Percentiles rank a stretch among this genome's conserved stretches.
These are phyloP conservation scores for Anolis sagrei DNA, from an alignment of 2,113 vertebrate genomes.

Conservation along the genomic window DNA sequence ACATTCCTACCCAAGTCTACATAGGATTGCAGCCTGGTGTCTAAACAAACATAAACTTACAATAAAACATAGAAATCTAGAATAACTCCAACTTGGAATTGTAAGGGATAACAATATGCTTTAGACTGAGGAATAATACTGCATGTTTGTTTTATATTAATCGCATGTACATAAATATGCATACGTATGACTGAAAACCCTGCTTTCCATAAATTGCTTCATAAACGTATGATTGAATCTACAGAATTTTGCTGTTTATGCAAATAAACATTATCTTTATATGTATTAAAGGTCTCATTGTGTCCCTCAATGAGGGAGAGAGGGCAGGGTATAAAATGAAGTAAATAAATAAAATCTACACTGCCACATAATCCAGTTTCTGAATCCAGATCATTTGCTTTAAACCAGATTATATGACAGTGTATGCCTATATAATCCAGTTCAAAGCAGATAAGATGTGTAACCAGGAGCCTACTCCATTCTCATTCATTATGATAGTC, in stretches of 20 bases:
- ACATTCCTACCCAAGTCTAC: neutral
- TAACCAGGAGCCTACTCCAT: slow-evolving; percentile 52
- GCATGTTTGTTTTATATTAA: slow-evolving; percentile 67
- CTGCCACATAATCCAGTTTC: too few relatives aligned
- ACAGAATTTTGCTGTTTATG: slow-evolving; percentile 60
- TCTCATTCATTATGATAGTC: slow-evolving; percentile 41
- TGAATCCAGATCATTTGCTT: too few relatives aligned
- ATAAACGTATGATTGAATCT: slow-evolving; percentile 57
- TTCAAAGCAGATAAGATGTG: neutral
- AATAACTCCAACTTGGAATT: slow-evolving; percentile 51
- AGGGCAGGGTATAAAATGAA: too few relatives aligned
- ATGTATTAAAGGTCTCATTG: slow-evolving; percentile 43
- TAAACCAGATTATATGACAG: too few relatives aligned
- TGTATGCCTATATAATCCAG: too few relatives aligned
- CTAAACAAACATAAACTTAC: slow-evolving; percentile 42
- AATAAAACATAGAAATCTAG: slow-evolving; percentile 70
- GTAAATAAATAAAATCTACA: too few relatives aligned
- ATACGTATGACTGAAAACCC: slow-evolving; percentile 50
- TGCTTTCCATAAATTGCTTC: slow-evolving; percentile 54
- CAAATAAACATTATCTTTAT: slow-evolving; percentile 73
- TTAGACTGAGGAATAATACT: slow-evolving; percentile 43
- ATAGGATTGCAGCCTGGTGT: neutral
- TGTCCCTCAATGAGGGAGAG: too few relatives aligned
- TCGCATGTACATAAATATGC: slow-evolving; percentile 11
- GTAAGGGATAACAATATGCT: slow-evolving; percentile 33